Evolutionary conservation across 1,140 invertebrate species (phyloP), one percentile per base, ranked within the genome.

Genomic region (Lepidurus apus): DNA sequence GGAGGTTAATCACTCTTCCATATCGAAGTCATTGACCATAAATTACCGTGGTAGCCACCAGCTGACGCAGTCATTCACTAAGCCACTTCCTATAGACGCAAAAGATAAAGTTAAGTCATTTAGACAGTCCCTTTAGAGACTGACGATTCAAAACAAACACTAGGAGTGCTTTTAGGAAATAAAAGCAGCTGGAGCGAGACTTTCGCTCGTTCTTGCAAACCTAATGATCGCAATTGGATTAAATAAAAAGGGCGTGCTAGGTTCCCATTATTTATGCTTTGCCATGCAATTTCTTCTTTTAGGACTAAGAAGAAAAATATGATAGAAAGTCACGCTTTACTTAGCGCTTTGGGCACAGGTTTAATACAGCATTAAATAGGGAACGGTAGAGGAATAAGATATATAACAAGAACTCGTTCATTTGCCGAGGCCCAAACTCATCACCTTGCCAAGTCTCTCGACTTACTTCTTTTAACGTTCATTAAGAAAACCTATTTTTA

Each of bases 231-330:
- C 9, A 7, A 11, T 13, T 65, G 17, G 13, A 17, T 7, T 5
- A 7, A 9, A 65, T 17, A 21, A 9, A 21, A 65, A 7, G 9
- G 53, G 53, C 13, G 8, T 17, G 53, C 13, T 65, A 65, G 21
- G 53, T 17, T 65, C n/a, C n/a, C 13, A 65, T 65, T 65, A 65
- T 65, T n/a, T 65, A 65, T 65, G 21, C 21, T 65, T 65, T n/a
- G 53, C 53, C 45, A 2, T 34, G 34, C 34, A 4, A 34, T 34
- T 34, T 34, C 34, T 34, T 34, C 53, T 65, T 65, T 65, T 65
- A 7, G 13, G 6, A 21, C 3, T 65, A 11, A n/a, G 10, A 13
- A 65, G n/a, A 13, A 65, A 17, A 65, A 21, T 65, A 21, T 17
- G 53, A 0, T 9, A 65, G 13, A 65, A 65, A 65, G 10, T 0